Evolutionary conservation across 1,140 invertebrate species (phyloP).

Genomic region (Plectus sambesii): DNA sequence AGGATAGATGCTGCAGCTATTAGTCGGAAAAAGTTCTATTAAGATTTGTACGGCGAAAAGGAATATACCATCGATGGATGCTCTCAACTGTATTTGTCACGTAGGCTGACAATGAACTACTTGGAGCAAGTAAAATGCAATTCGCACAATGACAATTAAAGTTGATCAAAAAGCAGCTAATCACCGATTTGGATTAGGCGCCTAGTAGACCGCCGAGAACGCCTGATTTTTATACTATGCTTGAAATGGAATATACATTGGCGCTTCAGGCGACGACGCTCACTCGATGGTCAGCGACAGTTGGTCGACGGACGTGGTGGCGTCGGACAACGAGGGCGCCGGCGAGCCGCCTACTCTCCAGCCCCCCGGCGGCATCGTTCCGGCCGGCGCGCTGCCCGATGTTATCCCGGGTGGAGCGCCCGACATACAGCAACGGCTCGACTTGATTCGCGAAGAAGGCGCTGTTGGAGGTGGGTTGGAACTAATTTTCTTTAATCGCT

Average conservation of each 20-base stretch:
- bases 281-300: slow-evolving; percentile 58
- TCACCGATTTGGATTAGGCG: too few relatives aligned
- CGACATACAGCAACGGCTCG: background rate
- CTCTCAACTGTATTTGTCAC: too few relatives aligned
- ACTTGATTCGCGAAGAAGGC: background rate
- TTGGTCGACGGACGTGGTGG: slow-evolving; percentile 90
- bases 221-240: slow-evolving; percentile 2
- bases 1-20: too few relatives aligned
- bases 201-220: too few relatives aligned
- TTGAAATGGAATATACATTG: slow-evolving; percentile 8
- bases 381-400: background rate
- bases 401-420: background rate
- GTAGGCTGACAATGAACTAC: too few relatives aligned
- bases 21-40: too few relatives aligned
- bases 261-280: slow-evolving; percentile 36
- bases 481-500: too few relatives aligned
- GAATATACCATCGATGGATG: too few relatives aligned
- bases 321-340: slow-evolving; percentile 71
- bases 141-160: too few relatives aligned
- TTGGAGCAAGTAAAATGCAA: too few relatives aligned
- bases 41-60: too few relatives aligned
- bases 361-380: background rate
- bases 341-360: background rate
- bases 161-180: too few relatives aligned
- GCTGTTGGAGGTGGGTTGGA: background rate